Evolutionary conservation across 2,888 invertebrate genomes (phyloP).

Genomic region (Augiades crinisus): DNA sequence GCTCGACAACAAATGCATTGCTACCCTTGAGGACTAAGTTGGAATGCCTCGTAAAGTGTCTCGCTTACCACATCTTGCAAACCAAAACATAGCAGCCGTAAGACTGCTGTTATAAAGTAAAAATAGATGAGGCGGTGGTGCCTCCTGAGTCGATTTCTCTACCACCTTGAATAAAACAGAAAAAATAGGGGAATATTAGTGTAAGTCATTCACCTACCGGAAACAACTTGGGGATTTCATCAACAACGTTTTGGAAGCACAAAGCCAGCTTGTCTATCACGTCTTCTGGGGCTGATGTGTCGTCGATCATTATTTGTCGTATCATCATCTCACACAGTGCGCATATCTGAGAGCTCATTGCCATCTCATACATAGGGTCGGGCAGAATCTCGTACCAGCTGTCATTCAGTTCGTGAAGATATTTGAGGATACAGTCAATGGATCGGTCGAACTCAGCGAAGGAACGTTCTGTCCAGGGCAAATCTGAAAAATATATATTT

Average conservation of each 20-base stretch:
- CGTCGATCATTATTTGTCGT: slow-evolving; percentile 46
- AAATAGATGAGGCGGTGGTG: too few species aligned
- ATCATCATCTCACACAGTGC: slow-evolving; percentile 57
- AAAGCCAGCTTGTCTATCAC: slow-evolving; percentile 58
- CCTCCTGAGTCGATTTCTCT: too few species aligned
- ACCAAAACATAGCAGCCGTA: too few species aligned
- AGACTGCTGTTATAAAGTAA: too few species aligned
- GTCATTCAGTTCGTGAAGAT: slow-evolving; percentile 53
- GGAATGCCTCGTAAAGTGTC: too few species aligned
- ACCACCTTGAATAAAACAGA: too few species aligned
- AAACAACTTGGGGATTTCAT: slow-evolving; percentile 52
- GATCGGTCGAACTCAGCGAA: slow-evolving; percentile 62
- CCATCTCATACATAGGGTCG: slow-evolving; percentile 59
- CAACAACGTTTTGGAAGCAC: slow-evolving; percentile 49
- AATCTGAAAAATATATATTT: slow-evolving; percentile 44
- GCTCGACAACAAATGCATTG: too few species aligned
- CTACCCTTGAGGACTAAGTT: too few species aligned
- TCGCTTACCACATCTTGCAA: too few species aligned
- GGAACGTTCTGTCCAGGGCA: slow-evolving; percentile 53
- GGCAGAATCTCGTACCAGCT: slow-evolving; percentile 61
- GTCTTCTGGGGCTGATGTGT: slow-evolving; percentile 57
- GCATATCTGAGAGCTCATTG: slow-evolving; percentile 55
- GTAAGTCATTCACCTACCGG: too few species aligned
- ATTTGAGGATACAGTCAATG: slow-evolving; percentile 52
- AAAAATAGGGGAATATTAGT: too few species aligned